Evolutionary conservation across 2,888 invertebrate genomes (phyloP).

Genomic region (Listrodromus nycthemerus): DNA sequence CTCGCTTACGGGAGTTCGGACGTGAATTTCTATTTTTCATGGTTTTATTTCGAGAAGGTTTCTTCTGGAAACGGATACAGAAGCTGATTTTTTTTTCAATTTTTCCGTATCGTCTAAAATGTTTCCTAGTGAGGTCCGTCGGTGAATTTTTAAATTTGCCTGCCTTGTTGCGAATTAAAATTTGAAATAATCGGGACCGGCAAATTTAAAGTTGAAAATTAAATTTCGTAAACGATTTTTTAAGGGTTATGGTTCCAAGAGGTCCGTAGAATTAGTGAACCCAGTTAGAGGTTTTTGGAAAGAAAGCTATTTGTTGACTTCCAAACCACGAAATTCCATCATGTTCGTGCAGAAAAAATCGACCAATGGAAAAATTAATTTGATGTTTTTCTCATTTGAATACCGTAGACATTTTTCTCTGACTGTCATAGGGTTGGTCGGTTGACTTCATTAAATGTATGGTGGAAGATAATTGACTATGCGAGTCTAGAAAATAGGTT

Average conservation of each 20-base stretch:
- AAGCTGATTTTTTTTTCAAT: background rate
- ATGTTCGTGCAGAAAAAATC: background rate
- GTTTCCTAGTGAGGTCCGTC: too few relatives aligned
- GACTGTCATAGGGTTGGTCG: background rate
- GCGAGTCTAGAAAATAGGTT: background rate
- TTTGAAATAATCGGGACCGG: too few relatives aligned
- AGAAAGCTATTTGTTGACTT: background rate
- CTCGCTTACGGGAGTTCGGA: constrained; percentile 5
- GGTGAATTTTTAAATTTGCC: too few relatives aligned
- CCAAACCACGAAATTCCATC: background rate
- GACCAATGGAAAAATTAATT: background rate
- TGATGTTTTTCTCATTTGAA: background rate
- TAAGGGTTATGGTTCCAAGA: background rate
- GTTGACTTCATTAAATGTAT: background rate
- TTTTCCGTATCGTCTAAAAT: too few relatives aligned
- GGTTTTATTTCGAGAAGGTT: background rate
- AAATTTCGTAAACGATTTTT: background rate
- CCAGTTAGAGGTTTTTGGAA: background rate
- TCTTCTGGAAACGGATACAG: background rate
- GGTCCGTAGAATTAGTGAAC: background rate
- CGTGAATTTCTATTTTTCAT: background rate
- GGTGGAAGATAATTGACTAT: background rate
- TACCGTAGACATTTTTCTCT: background rate
- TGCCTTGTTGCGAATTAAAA: too few relatives aligned
- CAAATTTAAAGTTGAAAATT: too few relatives aligned